phyloP scores from a whole-genome alignment of 2,888 invertebrate species.

The Podabrus alpinus region DNA sequence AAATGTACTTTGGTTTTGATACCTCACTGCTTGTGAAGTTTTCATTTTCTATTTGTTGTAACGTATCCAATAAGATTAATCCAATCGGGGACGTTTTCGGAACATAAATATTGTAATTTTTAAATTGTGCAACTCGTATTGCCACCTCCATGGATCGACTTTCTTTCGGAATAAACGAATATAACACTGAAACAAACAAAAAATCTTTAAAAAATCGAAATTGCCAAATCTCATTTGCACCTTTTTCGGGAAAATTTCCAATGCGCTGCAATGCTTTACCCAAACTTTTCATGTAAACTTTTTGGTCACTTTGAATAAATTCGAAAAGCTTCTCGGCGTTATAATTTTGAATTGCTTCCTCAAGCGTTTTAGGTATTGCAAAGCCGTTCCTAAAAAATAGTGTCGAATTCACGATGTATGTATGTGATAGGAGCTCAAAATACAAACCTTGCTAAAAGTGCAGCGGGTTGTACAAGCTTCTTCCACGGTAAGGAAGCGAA shows the following conservation, averaged over 20 bases:
- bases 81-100: constrained; percentile 47
- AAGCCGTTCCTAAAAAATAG: constrained; percentile 56
- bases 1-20: constrained; percentile 41
- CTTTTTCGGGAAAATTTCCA: constrained; percentile 54
- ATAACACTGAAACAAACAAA: constrained; percentile 45
- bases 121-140: constrained; percentile 35
- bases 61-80: constrained; percentile 43
- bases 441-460: constrained; percentile 59
- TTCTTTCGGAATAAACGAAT: constrained; percentile 46
- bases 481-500: constrained; percentile 65
- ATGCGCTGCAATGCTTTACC: constrained; percentile 61
- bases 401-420: neutral
- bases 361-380: constrained; percentile 57
- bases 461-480: constrained; percentile 62
- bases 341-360: constrained; percentile 53
- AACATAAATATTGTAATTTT: constrained; percentile 48
- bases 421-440: neutral
- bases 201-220: neutral
- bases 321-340: constrained; percentile 54
- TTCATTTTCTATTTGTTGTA: constrained; percentile 44
- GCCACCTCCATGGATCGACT: constrained; percentile 39
- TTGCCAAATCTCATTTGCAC: constrained; percentile 33
- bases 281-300: constrained; percentile 56
- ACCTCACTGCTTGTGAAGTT: constrained; percentile 44
- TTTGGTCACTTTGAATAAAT: constrained; percentile 56